Conservation (phyloP, 2,888 invertebrate species). For the Hypselothyrea guttata region DNA sequence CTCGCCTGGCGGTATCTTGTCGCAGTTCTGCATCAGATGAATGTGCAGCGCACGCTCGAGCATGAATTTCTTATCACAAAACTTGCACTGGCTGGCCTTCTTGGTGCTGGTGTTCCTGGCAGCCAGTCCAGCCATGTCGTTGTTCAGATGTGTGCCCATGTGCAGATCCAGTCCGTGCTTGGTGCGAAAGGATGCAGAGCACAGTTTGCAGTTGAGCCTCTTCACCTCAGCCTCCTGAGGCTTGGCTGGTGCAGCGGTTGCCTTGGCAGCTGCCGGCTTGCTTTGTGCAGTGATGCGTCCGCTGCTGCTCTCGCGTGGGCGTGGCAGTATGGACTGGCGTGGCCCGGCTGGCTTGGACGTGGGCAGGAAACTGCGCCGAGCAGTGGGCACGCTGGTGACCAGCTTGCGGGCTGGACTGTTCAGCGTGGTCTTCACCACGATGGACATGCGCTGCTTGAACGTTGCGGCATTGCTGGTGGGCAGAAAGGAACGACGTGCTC, state of each 20-base stretch:
- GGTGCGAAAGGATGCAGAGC: constrained; percentile 60
- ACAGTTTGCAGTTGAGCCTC: constrained; percentile 58
- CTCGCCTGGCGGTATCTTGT: constrained; percentile 78
- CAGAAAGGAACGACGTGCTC: constrained; percentile 51
- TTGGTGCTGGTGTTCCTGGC: constrained; percentile 13
- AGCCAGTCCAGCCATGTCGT: not conserved
- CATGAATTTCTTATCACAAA: constrained; percentile 80
- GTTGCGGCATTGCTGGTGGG: constrained; percentile 53
- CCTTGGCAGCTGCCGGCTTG: not conserved
- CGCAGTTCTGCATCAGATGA: constrained; percentile 78
- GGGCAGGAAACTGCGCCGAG: constrained; percentile 57
- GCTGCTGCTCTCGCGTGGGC: constrained; percentile 17
- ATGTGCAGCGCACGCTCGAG: constrained; percentile 76
- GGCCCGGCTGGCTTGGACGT: constrained; percentile 10
- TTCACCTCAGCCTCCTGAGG: not conserved
- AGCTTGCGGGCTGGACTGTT: constrained; percentile 79
- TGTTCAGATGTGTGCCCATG: constrained; percentile 58
- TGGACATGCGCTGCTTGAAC: constrained; percentile 78
- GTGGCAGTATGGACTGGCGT: constrained; percentile 26
- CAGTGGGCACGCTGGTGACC: not conserved
- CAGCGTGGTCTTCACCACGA: constrained; percentile 79
- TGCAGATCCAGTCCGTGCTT: constrained; percentile 71
- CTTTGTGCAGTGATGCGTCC: not conserved
- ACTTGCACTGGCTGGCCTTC: constrained; percentile 63
- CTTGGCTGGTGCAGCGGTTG: not conserved